These are phyloP conservation scores for Myripristis murdjan DNA, from an alignment of 2,797 vertebrate species.

Conservation along the genomic window DNA sequence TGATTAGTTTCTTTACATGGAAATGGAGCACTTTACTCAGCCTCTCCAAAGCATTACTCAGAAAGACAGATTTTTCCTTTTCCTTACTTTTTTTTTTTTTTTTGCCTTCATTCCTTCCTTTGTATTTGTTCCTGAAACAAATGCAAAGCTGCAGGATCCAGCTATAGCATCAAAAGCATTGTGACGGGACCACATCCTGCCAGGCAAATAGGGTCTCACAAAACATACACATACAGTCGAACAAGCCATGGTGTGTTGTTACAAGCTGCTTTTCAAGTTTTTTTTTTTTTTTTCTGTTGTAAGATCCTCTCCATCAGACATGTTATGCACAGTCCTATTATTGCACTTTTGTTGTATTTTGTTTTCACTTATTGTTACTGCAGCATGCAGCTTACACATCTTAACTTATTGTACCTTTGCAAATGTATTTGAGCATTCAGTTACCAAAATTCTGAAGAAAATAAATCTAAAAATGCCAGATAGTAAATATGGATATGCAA, in stretches of 20 bases:
- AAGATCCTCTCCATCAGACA: background rate
- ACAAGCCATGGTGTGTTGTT: background rate
- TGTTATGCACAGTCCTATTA: background rate
- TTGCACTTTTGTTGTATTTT: background rate
- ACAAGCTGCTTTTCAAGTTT: background rate
- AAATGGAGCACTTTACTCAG: slow-evolving; percentile 56
- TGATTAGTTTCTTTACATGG: slow-evolving; percentile 44
- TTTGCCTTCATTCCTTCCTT: slow-evolving; percentile 33
- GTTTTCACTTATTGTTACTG: background rate
- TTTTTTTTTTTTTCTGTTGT: slow-evolving; percentile 13
- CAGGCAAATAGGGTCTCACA: slow-evolving; percentile 9
- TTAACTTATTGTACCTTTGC: no score
- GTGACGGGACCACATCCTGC: slow-evolving; percentile 48
- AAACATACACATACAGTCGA: slow-evolving; percentile 19
- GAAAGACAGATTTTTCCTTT: slow-evolving; percentile 42
- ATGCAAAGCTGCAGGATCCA: slow-evolving; percentile 15
- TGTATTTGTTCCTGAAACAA: slow-evolving; percentile 48
- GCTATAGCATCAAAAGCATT: slow-evolving; percentile 42
- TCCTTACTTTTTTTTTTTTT: slow-evolving; percentile 18
- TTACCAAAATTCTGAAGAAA: no score
- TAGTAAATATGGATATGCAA: no score
- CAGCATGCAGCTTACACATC: no score
- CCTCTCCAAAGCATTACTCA: background rate
- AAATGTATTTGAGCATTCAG: no score
- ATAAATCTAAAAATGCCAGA: no score